Conservation (phyloP, 2,113 vertebrate species). For the Dasyornis broadbenti region DNA sequence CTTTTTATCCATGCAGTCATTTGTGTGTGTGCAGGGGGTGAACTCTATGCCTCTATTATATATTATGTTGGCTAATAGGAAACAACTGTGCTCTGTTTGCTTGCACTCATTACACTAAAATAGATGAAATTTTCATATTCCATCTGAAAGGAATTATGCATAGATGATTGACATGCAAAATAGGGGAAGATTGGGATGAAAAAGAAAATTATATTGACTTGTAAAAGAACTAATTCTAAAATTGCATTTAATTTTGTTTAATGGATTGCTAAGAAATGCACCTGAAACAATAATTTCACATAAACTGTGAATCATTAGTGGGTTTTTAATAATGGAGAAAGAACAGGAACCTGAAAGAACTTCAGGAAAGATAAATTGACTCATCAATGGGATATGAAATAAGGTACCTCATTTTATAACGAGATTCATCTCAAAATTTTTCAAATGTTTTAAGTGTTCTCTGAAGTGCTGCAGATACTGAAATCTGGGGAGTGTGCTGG, state of each 20-base stretch:
- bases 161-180: constrained; percentile 4
- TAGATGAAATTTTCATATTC: not conserved
- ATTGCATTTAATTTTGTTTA: not conserved
- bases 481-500: not conserved
- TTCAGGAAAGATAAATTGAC: not conserved
- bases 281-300: not conserved
- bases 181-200: not conserved
- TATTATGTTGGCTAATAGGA: not conserved
- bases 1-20: not conserved
- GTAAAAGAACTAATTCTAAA: not conserved
- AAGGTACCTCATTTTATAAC: not conserved
- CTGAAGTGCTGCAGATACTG: not conserved
- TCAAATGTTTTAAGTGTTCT: not conserved
- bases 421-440: not conserved
- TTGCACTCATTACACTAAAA: not conserved
- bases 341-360: not conserved
- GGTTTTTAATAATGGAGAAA: not conserved
- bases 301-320: not conserved
- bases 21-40: not conserved
- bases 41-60: not conserved
- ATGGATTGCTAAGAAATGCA: not conserved
- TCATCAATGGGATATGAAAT: not conserved
- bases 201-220: not conserved
- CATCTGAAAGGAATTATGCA: constrained; percentile 27
- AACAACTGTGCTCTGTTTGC: not conserved